Percentiles rank a stretch among this genome's conserved stretches.
Conservation (phyloP, 2,797 vertebrate species). For the Euthynnus affinis region DNA sequence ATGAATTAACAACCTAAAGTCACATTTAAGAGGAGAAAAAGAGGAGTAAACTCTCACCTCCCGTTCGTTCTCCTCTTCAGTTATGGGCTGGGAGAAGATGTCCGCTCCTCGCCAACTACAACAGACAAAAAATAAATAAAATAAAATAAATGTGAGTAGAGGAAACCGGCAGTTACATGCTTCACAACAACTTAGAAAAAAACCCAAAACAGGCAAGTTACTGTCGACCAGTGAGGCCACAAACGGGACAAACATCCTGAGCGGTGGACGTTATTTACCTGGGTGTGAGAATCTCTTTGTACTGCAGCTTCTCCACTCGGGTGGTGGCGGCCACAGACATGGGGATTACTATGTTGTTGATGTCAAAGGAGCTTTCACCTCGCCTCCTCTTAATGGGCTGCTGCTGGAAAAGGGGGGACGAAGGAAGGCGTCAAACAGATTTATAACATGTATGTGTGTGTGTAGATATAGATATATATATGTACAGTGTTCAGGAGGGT, state of each 20-base stretch:
- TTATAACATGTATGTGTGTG: no score
- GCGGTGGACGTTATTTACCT: constrained; percentile 84
- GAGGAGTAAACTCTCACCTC: constrained; percentile 84
- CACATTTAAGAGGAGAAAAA: no score
- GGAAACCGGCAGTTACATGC: background rate
- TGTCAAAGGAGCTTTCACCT: constrained; percentile 96
- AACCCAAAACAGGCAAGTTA: background rate
- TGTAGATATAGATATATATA: no score
- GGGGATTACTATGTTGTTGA: constrained; percentile 99
- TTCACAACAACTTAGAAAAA: background rate
- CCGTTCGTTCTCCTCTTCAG: constrained; percentile 89
- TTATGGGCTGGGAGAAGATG: constrained; percentile 85
- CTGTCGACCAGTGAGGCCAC: background rate
- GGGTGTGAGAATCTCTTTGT: constrained; percentile 99
- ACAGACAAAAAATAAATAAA: background rate
- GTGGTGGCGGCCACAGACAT: constrained; percentile 99
- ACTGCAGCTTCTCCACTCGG: constrained; percentile 97
- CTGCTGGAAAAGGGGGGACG: constrained; percentile 72
- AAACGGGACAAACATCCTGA: background rate
- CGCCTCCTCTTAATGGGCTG: constrained; percentile 92
- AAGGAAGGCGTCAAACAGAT: no score
- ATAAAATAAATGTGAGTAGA: background rate
- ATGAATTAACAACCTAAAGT: no score
- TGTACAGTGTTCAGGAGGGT: no score
- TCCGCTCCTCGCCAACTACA: constrained; percentile 94